Conservation (phyloP, 2,888 invertebrate species). For the Ectobius pallidus region DNA sequence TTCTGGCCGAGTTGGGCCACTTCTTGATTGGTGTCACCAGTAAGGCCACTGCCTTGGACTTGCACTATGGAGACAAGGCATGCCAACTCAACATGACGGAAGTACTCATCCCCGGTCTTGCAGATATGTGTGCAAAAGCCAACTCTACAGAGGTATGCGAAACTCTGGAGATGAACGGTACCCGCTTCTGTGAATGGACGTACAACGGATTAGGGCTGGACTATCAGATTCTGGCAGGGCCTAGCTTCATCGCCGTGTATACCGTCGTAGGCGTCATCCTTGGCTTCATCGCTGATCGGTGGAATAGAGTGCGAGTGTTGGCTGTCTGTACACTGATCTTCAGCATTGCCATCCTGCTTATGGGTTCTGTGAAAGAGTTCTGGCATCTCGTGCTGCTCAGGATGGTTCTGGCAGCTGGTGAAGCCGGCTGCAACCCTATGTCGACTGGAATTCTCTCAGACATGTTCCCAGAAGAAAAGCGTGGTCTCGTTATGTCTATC, state of each 20-base stretch:
- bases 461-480: constrained; percentile 78
- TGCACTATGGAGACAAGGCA: constrained; percentile 85
- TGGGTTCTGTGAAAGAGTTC: constrained; percentile 82
- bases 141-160: constrained; percentile 65
- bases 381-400: constrained; percentile 89
- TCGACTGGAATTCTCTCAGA: constrained; percentile 85
- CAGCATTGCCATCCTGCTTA: constrained; percentile 82
- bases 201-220: constrained; percentile 91
- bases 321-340: constrained; percentile 80
- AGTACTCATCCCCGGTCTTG: constrained; percentile 59
- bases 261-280: constrained; percentile 86
- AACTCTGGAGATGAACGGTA: constrained; percentile 70
- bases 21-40: constrained; percentile 89
- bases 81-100: constrained; percentile 77
- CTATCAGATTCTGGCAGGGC: constrained; percentile 91
- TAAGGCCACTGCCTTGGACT: constrained; percentile 81
- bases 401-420: constrained; percentile 86
- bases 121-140: constrained; percentile 61
- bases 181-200: constrained; percentile 86
- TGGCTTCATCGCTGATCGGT: constrained; percentile 9
- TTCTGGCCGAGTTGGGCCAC: constrained; percentile 86
- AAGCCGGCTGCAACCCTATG: constrained; percentile 86
- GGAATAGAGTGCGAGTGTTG: constrained; percentile 73
- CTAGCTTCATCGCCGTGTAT: constrained; percentile 90
- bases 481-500: constrained; percentile 88